Conservation (phyloP, 2,797 vertebrate species). For the Chromis chromis region DNA sequence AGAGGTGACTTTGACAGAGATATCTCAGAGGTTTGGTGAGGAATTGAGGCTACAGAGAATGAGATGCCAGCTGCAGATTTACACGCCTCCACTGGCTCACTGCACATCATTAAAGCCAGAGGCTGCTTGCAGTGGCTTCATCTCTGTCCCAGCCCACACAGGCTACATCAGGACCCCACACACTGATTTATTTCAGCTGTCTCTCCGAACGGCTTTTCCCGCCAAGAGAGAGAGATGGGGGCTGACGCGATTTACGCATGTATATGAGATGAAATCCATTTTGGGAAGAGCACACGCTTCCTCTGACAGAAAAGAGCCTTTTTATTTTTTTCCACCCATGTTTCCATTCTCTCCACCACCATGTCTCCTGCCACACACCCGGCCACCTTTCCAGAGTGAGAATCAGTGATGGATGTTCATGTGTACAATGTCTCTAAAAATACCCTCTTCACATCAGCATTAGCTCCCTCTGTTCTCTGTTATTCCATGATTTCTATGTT, state of each 20-base stretch:
- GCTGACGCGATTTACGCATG: slow-evolving; percentile 76
- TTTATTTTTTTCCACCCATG: slow-evolving; percentile 30
- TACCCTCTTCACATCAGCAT: slow-evolving; percentile 60
- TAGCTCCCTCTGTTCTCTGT: slow-evolving; percentile 50
- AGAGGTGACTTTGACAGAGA: slow-evolving; percentile 77
- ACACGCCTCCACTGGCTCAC: slow-evolving; percentile 77
- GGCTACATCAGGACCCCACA: slow-evolving; percentile 69
- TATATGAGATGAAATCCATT: slow-evolving; percentile 81
- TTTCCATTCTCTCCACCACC: slow-evolving; percentile 37
- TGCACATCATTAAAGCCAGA: slow-evolving; percentile 84
- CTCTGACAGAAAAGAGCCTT: slow-evolving; percentile 60
- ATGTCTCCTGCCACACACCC: slow-evolving; percentile 25
- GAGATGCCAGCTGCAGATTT: slow-evolving; percentile 82
- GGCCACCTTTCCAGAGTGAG: slow-evolving; percentile 46
- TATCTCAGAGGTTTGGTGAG: slow-evolving; percentile 61
- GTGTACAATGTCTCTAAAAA: slow-evolving; percentile 71
- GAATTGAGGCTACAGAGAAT: slow-evolving; percentile 71
- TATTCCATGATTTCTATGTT: slow-evolving; percentile 6
- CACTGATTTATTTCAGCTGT: slow-evolving; percentile 85
- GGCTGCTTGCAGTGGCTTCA: slow-evolving; percentile 74
- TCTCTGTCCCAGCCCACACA: slow-evolving; percentile 80
- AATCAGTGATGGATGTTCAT: slow-evolving; percentile 71
- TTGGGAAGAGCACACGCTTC: slow-evolving; percentile 76
- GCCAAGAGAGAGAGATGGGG: slow-evolving; percentile 70
- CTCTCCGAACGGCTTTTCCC: slow-evolving; percentile 77